Base-by-base conservation (phyloP, 2,888 invertebrate genomes). In the Ferdinandea cuprea region DNA sequence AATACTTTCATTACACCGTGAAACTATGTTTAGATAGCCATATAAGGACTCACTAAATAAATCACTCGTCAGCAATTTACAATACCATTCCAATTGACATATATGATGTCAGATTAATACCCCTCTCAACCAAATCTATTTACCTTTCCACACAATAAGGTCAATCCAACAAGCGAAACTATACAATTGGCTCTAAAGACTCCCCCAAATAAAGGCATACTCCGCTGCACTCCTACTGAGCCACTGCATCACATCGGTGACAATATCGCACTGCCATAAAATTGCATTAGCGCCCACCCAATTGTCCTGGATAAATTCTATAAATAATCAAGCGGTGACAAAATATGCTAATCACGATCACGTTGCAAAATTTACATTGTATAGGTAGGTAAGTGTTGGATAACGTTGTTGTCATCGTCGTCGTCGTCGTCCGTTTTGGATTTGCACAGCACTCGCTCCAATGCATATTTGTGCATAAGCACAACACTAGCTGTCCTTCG, bases 301-400 rank as follows among this genome's bases (percentile, higher is more conserved):
- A 83, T 83, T 77, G 83, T 83, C 83, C 83, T 83, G 78, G 78
- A 83, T 83, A 78, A 73, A 78, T 78, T 83, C 83, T 83, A 83
- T 83, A 83, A 78, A 78, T 78, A 83, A 78, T 78, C 78, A 83
- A 78, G 54, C 78, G 83, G 78, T 83, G 83, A 83, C 83, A 83
- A 83, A 84, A 84, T 79, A 84, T 84, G 84, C 84, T 84, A 84
- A 84, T 84, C 79, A 84, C 74, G 84, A 84, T 84, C 84, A 73
- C 69, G 84, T 63, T 79, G 79, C 84, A 48, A 25, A n/a, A 46
- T 37, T 76, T 66, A 71, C 72, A 83, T 77, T 76, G 81, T 78
- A 50, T 30, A 48, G 1, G 3, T 52, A 48, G 1, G 3, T 52
- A 50, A 35, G 54, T 68, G 61, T 79, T 66, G 28, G 66, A 54